A percentile compares a stretch with the other conserved stretches of the same genome.
These are phyloP conservation scores for Liasis olivaceus DNA, from an alignment of 2,797 vertebrate species.

Conservation along the genomic window DNA sequence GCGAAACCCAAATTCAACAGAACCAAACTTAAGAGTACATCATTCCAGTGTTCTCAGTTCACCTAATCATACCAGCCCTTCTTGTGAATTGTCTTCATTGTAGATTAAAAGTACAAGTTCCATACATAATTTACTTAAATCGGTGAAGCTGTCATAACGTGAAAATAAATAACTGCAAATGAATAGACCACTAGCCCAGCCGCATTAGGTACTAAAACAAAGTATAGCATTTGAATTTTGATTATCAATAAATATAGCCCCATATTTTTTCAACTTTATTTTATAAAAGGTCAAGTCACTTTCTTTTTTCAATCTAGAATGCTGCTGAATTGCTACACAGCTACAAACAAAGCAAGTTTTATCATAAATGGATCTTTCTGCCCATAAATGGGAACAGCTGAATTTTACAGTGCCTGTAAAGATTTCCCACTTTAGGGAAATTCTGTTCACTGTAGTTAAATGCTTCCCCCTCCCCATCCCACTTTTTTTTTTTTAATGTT, in stretches of 20 bases:
- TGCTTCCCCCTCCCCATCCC: neutral
- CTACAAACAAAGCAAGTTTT: conserved; percentile 17
- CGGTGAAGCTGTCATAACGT: neutral
- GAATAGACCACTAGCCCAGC: neutral
- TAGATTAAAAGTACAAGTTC: neutral
- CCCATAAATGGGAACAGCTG: conserved; percentile 19
- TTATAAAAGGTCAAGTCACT: neutral
- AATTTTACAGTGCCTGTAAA: conserved; percentile 12
- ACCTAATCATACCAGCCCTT: neutral
- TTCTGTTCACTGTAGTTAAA: neutral
- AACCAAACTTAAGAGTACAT: neutral
- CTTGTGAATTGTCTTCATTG: neutral
- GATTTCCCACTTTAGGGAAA: neutral
- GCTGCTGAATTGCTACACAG: neutral
- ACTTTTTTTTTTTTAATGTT: neutral
- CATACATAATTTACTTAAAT: neutral
- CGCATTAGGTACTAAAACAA: neutral
- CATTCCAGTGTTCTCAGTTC: neutral
- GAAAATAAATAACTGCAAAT: neutral
- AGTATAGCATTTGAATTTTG: neutral
- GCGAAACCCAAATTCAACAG: neutral
- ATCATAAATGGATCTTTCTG: neutral
- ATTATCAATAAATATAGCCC: neutral
- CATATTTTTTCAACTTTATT: neutral
- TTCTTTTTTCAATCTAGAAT: neutral